phyloP scores from a whole-genome alignment of 2,888 invertebrate genomes.

The Saturnia pavonia region DNA sequence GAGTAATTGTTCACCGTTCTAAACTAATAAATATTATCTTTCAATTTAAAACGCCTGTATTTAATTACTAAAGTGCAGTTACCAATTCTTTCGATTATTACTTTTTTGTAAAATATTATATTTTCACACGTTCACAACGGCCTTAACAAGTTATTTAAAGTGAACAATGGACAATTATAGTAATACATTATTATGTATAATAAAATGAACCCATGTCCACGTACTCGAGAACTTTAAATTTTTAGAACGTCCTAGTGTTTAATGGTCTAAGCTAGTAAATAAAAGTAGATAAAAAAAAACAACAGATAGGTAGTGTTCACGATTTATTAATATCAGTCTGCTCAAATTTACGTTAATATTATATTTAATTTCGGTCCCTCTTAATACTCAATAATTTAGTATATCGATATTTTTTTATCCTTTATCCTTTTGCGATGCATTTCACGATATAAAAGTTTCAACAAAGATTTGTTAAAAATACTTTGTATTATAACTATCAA shows the following conservation, averaged over 20 bases:
- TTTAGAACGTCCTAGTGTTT: not conserved
- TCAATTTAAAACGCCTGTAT: not conserved
- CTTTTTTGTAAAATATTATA: not conserved
- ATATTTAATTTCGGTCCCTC: conserved; percentile 67
- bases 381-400: conserved; percentile 53
- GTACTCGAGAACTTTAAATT: too few species aligned
- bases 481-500: too few species aligned
- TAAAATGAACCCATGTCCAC: too few species aligned
- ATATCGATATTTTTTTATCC: conserved; percentile 28
- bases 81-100: not conserved
- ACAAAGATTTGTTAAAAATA: too few species aligned
- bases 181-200: not conserved
- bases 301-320: conserved; percentile 34
- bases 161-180: not conserved
- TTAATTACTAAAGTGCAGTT: not conserved
- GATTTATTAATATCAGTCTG: conserved; percentile 67
- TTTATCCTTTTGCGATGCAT: too few species aligned
- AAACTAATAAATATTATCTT: not conserved
- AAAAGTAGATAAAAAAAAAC: conserved; percentile 7
- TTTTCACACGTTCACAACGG: too few species aligned
- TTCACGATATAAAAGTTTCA: too few species aligned
- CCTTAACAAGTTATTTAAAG: not conserved
- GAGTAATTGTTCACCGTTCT: not conserved
- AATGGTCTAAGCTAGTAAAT: not conserved
- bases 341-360: conserved; percentile 60